Conservation (phyloP, 2,113 vertebrate species). For the Xerus inauris region DNA sequence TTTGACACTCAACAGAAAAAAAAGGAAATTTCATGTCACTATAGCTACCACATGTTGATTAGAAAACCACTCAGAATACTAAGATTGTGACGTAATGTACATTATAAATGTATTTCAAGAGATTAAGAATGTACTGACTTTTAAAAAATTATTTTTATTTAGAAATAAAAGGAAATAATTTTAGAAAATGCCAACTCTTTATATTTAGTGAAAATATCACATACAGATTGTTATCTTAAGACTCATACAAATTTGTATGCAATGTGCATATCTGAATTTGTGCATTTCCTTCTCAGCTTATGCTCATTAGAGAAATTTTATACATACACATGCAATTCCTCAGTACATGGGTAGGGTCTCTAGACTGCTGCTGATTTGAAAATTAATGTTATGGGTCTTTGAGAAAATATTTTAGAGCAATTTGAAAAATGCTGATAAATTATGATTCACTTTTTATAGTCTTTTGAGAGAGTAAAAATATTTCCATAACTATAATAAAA, state of each 20-base stretch:
- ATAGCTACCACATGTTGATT: background rate
- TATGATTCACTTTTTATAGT: background rate
- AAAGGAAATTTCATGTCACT: background rate
- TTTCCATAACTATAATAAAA: background rate
- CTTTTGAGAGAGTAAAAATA: background rate
- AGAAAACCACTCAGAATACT: background rate
- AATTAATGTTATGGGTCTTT: background rate
- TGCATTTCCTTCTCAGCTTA: background rate
- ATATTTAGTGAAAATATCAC: background rate
- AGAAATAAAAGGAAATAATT: background rate
- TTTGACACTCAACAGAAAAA: background rate
- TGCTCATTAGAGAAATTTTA: background rate
- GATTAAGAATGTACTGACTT: background rate
- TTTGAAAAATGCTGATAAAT: background rate
- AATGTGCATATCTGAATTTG: no score
- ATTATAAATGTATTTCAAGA: background rate
- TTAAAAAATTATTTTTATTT: conserved; percentile 17
- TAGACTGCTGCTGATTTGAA: background rate
- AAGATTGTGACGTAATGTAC: background rate
- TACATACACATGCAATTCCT: background rate
- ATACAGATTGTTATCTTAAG: background rate
- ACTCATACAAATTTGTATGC: no score
- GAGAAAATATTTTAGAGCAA: background rate
- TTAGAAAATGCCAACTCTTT: background rate
- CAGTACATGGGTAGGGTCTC: background rate